phyloP scores from a whole-genome alignment of 2,797 vertebrate species.

The Rhinophrynus dorsalis region DNA sequence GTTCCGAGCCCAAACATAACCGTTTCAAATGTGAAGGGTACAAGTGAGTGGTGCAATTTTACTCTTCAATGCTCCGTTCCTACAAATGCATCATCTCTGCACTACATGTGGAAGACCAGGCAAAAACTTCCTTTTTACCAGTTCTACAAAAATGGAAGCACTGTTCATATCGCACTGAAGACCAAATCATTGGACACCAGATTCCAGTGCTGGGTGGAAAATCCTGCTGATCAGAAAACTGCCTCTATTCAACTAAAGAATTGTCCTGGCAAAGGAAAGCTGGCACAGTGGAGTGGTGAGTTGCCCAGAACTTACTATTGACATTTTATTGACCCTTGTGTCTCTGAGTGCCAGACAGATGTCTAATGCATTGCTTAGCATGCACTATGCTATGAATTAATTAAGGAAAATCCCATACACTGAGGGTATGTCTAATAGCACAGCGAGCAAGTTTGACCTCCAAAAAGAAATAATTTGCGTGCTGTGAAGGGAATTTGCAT shows the following conservation, averaged over 20 bases:
- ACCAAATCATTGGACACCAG: not conserved
- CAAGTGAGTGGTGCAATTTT: not conserved
- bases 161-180: not conserved
- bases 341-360: no score
- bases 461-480: no score
- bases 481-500: no score
- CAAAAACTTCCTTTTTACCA: not conserved
- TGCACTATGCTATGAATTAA: no score
- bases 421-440: no score
- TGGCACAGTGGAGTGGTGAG: not conserved
- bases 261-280: not conserved
- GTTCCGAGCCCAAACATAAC: not conserved
- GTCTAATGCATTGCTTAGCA: no score
- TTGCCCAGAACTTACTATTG: not conserved
- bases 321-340: not conserved
- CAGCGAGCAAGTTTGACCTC: no score
- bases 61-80: not conserved
- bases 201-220: not conserved
- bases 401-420: no score
- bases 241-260: no score
- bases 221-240: not conserved
- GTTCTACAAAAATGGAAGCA: not conserved
- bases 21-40: no score
- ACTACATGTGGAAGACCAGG: not conserved
- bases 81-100: not conserved